Conservation (phyloP, 2,888 invertebrate species). For the Fragum sueziense region DNA sequence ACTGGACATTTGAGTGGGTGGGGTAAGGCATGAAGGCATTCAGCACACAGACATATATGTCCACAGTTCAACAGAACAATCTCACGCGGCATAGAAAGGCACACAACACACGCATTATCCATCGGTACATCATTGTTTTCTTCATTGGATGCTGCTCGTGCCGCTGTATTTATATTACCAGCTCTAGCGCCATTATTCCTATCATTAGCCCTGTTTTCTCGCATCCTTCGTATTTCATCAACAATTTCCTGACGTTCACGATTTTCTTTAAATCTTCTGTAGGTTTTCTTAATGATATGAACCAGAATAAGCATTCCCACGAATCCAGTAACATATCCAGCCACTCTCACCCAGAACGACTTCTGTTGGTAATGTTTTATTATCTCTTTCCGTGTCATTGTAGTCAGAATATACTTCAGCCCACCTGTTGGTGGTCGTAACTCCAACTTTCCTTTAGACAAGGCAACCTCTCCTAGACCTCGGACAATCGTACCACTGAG, state of each 20-base stretch:
- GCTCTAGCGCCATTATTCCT: background rate
- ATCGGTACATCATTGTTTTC: conserved; percentile 12
- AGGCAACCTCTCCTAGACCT: conserved; percentile 89
- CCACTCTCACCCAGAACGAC: conserved; percentile 84
- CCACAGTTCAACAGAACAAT: conserved; percentile 94
- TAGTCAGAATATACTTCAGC: conserved; percentile 90
- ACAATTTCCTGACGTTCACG: conserved; percentile 45
- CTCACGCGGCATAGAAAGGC: conserved; percentile 92
- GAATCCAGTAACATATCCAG: conserved; percentile 85
- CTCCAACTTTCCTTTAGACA: conserved; percentile 87
- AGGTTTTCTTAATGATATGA: conserved; percentile 83
- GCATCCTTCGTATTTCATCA: conserved; percentile 52
- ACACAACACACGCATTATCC: conserved; percentile 90
- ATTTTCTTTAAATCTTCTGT: conserved; percentile 78
- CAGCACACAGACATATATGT: conserved; percentile 94
- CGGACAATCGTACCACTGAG: conserved; percentile 91
- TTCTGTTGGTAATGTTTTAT: conserved; percentile 89
- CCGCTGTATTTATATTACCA: no score
- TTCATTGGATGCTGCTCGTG: conserved; percentile 9
- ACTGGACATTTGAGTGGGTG: conserved; percentile 88
- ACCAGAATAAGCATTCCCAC: conserved; percentile 85
- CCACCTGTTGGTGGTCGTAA: conserved; percentile 87
- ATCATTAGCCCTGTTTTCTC: conserved; percentile 4
- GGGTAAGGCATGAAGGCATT: conserved; percentile 89
- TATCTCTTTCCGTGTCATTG: conserved; percentile 89